Percentiles rank a stretch among this genome's conserved stretches.
These are phyloP conservation scores for Eristalis tenax DNA, from an alignment of 2,888 invertebrate species.

Conservation along the genomic window DNA sequence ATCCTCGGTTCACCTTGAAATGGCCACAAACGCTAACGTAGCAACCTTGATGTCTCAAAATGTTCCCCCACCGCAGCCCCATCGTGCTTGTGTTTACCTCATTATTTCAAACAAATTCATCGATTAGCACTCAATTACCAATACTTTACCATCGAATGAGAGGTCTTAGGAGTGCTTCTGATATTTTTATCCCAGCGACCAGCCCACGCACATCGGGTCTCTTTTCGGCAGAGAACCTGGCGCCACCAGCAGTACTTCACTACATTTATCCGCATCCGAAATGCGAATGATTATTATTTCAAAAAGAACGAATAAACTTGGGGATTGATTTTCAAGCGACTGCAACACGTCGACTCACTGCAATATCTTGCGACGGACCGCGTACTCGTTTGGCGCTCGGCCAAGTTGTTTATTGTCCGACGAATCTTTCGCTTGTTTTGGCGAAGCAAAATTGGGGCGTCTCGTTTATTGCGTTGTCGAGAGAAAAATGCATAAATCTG, in stretches of 20 bases:
- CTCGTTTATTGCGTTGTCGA: not conserved
- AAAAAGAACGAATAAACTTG: not conserved
- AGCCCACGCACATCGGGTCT: not conserved
- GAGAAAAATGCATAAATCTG: not conserved
- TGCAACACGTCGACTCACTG: not conserved
- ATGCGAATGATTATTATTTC: not conserved
- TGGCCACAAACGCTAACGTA: too few relatives aligned
- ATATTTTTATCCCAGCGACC: slow-evolving; percentile 10
- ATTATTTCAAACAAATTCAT: slow-evolving; percentile 46
- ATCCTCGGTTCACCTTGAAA: too few relatives aligned
- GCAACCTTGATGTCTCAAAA: not conserved
- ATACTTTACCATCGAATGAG: not conserved
- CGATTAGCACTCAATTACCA: slow-evolving; percentile 45
- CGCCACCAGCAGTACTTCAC: not conserved
- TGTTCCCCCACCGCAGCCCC: not conserved
- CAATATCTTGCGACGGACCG: not conserved
- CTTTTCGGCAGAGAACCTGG: not conserved
- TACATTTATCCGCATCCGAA: not conserved
- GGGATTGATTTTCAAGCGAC: not conserved
- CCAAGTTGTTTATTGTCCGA: not conserved
- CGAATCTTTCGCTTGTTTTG: not conserved
- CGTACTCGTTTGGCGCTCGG: not conserved
- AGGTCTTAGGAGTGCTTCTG: not conserved
- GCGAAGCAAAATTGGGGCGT: not conserved
- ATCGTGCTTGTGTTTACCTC: not conserved